Base-by-base conservation (phyloP, 2,113 vertebrate species). In the Chinchilla lanigera region DNA sequence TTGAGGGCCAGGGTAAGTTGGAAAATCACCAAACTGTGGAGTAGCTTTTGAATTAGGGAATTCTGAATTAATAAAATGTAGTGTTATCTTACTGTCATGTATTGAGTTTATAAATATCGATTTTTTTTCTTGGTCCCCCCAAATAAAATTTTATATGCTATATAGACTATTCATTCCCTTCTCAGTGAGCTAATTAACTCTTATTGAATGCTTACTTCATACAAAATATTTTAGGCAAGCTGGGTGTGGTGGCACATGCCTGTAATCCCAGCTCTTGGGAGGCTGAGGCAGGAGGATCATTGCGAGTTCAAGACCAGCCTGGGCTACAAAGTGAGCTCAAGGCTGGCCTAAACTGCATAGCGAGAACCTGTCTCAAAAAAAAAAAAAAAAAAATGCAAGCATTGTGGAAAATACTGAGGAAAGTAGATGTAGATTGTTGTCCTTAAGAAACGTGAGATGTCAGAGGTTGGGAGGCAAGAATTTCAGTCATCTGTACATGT, bases 1-100 rank as follows among this genome's bases (percentile, higher is more conserved):
- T 67, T 24, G 47, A 4, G 10, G 3, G 13, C 54, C 13, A 5
- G 4, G 2, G 8, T 12, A 90, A 5, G 14, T 11, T 56, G 26
- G 22, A 33, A 95, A 92, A 38, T 50, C 28, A 69, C 19, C 30
- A 19, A 7, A 16, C 22, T 61, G 1, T 75, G 63, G 16, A 50
- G 58, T 3, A 88, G 41, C 16, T 90, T 89, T 81, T 52, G 10
- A 83, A 89, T 90, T 73, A 94, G 65, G 22, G 13, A 88, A 80
- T 93, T 86, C 26, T 69, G 86, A 87, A 67, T 86, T 93, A 61
- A 86, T 20, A 94, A 80, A 33, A 82, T 78, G 3, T 44, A 75
- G 38, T 78, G 0, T 54, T 89, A 56, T 91, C 14, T 87, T 52
- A 93, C 44, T 95, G 83, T 61, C 78, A 63, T 65, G 50, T 14